Conservation (phyloP, 2,113 vertebrate genomes). For the Tichodroma muraria region DNA sequence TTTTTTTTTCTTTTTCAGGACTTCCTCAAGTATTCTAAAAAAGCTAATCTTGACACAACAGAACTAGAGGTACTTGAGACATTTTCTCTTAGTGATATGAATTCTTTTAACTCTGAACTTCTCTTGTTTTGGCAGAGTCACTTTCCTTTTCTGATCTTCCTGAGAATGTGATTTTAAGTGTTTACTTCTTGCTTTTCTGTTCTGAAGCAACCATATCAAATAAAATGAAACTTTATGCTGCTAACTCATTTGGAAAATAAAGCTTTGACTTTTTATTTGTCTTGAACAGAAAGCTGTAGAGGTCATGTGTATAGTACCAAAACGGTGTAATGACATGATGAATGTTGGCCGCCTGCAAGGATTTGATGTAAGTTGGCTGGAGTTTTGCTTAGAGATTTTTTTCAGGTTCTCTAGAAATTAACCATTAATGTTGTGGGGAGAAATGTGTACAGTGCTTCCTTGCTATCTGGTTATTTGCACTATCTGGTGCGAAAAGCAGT, state of each 20-base stretch:
- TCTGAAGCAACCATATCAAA: background rate
- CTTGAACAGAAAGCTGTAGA: conserved; percentile 89
- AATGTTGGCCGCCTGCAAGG: conserved; percentile 96
- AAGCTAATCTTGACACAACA: conserved; percentile 85
- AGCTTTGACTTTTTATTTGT: conserved; percentile 6
- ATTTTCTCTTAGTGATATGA: background rate
- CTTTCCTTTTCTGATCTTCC: background rate
- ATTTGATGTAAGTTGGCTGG: conserved; percentile 85
- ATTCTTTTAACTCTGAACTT: background rate
- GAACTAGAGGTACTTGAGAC: conserved; percentile 86
- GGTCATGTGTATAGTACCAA: conserved; percentile 96
- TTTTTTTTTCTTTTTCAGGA: conserved; percentile 71
- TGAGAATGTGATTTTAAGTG: background rate
- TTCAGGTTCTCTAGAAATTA: background rate
- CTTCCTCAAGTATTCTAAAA: conserved; percentile 95
- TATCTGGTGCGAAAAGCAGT: background rate
- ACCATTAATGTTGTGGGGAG: background rate
- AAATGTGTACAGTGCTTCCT: background rate
- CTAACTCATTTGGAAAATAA: background rate
- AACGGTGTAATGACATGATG: conserved; percentile 99
- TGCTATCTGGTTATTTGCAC: background rate
- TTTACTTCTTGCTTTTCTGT: background rate
- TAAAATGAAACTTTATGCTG: background rate
- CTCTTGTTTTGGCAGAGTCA: background rate
- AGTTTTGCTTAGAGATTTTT: background rate